Percentiles rank a stretch among this genome's conserved stretches.
These are phyloP conservation scores for Octomys mimax DNA, from an alignment of 2,797 vertebrate species.

Conservation along the genomic window DNA sequence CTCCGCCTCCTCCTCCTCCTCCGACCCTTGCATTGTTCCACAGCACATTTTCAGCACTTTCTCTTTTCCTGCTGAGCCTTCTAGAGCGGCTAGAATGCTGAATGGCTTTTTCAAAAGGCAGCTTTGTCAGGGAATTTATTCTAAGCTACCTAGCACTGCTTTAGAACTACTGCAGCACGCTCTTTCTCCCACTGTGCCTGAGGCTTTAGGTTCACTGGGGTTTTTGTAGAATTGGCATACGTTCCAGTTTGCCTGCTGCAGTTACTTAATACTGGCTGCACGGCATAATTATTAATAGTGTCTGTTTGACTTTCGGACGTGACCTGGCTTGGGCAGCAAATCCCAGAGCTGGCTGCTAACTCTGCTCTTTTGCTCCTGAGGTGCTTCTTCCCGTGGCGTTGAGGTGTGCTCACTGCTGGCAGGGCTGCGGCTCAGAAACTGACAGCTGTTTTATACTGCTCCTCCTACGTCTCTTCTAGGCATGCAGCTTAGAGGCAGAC, in stretches of 20 bases:
- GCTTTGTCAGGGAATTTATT: slow-evolving; percentile 71
- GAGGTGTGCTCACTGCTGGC: background rate
- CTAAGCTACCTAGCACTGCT: slow-evolving; percentile 44
- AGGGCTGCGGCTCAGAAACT: background rate
- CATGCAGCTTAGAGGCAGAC: background rate
- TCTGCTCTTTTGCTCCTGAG: background rate
- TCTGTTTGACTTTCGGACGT: slow-evolving; percentile 37
- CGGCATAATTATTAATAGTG: slow-evolving; percentile 50
- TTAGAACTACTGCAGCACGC: background rate
- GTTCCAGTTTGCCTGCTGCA: background rate
- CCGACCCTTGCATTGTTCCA: background rate
- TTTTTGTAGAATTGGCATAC: background rate
- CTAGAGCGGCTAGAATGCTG: slow-evolving; percentile 56
- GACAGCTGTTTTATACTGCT: background rate
- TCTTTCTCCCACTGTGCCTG: slow-evolving; percentile 42
- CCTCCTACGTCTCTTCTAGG: background rate
- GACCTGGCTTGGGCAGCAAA: slow-evolving; percentile 49
- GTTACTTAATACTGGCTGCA: slow-evolving; percentile 23
- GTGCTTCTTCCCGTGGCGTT: background rate
- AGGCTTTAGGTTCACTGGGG: slow-evolving; percentile 55
- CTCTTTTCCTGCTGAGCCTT: slow-evolving; percentile 71
- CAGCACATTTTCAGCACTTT: slow-evolving; percentile 63
- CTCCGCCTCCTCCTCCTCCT: background rate
- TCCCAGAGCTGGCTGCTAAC: background rate
- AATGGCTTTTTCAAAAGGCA: slow-evolving; percentile 52